Base-by-base conservation (phyloP, 2,888 invertebrate species). In the Ornithoptera alexandrae region DNA sequence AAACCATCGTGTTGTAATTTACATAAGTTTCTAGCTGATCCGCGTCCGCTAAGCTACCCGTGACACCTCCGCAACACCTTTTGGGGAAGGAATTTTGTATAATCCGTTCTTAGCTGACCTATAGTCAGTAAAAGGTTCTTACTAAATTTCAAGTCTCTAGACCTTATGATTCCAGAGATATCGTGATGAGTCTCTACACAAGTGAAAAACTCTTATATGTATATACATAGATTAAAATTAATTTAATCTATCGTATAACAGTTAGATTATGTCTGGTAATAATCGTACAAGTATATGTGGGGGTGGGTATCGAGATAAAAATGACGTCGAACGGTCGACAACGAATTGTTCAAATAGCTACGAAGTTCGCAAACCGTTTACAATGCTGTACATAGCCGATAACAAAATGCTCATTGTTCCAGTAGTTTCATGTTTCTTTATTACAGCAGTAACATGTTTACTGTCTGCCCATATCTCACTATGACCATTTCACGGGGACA, bases 361-460 rank as follows among this genome's bases (percentile, higher is more conserved):
- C 57, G 46, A 62, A 62, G 24, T 50, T 62, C 50, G 65, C 36
- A 46, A 15, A 24, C 59, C 58, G 57, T 53, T 53, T 59, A 36
- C 66, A 57, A 62, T 50, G 62, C 36, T 67, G 67, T 58, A 64
- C 66, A 67, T 61, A 46, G 50, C 68, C 68, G 72, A 70, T 71
- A 74, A 74, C 75, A 72, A 74, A 76, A 71, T 70, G 64, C 69
- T 72, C 68, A 68, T 70, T 71, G 69, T 69, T 74, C 69, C 67
- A 72, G 76, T 76, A 76, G 79, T 78, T 79, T 78, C 76, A 76
- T 75, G 77, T 75, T 78, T 77, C 77, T 84, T 83, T 82, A 83
- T 78, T 72, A 78, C 78, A 71, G 79, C 74, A 75, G 77, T 81
- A 83, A 83, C 82, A 77, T 78, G 78, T 82, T 83, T 84, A 83